These are phyloP conservation scores for Halcyon chelicuti DNA, from an alignment of 2,797 vertebrate genomes.

Conservation along the genomic window DNA sequence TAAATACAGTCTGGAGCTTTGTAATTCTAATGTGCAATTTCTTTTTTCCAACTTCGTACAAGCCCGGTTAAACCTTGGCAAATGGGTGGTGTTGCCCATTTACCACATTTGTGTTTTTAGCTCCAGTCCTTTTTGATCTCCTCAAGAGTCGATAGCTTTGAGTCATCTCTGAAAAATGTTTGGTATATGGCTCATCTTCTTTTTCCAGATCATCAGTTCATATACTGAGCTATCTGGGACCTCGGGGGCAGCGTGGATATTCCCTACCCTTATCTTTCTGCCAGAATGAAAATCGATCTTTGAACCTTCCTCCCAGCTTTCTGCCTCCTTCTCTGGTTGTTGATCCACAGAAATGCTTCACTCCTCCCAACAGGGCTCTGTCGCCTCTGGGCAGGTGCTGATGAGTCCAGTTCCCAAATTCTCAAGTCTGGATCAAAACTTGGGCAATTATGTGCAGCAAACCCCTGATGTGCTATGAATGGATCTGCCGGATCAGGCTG, in stretches of 20 bases:
- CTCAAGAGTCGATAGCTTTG: background rate
- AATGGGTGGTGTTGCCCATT: background rate
- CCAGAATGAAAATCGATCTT: slow-evolving; percentile 27
- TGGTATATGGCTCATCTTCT: background rate
- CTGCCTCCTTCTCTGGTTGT: background rate
- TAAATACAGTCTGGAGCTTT: background rate
- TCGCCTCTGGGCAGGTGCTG: background rate
- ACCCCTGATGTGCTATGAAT: rapidly evolving
- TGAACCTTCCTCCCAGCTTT: background rate
- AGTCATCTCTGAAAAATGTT: slow-evolving; percentile 30
- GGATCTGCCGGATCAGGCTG: rapidly evolving
- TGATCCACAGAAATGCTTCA: background rate
- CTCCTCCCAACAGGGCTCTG: background rate
- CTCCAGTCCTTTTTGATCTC: background rate
- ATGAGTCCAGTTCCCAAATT: background rate
- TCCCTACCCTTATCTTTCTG: background rate
- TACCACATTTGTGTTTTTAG: slow-evolving; percentile 3
- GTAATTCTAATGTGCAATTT: background rate
- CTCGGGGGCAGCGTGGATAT: background rate
- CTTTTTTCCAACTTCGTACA: background rate
- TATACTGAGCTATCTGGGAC: background rate
- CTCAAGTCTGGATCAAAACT: background rate
- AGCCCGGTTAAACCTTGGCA: background rate
- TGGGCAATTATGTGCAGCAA: rapidly evolving
- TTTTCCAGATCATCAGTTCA: background rate